phyloP scores from a whole-genome alignment of 92 coral and sea anemone species.

The Zoanthus solanderi region DNA sequence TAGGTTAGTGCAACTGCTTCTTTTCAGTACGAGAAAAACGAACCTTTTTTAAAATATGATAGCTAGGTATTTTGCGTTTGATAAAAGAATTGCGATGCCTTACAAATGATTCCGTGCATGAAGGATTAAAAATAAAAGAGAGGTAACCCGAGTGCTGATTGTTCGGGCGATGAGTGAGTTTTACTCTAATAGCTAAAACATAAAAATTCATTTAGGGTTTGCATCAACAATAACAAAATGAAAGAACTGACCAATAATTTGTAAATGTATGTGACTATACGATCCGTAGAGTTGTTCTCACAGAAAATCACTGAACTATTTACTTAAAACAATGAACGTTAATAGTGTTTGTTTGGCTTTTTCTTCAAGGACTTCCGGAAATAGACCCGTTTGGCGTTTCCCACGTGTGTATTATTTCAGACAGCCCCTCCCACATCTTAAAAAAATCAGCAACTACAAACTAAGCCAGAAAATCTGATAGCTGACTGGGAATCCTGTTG shows the following conservation, averaged over 20 bases:
- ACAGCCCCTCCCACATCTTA: constrained; percentile 35
- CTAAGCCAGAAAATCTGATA: constrained; percentile 37
- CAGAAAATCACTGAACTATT: not conserved
- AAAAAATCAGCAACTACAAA: not conserved
- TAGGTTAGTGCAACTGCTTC: no score
- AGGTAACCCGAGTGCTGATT: not conserved
- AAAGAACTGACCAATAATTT: not conserved
- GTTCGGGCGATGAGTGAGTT: not conserved
- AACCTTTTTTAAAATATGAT: not conserved
- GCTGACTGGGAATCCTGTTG: constrained; percentile 18
- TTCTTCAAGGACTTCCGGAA: constrained; percentile 40
- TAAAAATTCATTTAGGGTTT: not conserved
- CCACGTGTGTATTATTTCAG: constrained; percentile 19
- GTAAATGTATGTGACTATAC: not conserved
- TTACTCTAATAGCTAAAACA: not conserved
- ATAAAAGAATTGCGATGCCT: not conserved
- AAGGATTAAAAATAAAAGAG: not conserved
- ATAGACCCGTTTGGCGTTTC: not conserved
- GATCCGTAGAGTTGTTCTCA: not conserved
- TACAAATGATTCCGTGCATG: not conserved
- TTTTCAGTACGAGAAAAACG: not conserved
- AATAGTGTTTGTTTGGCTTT: constrained; percentile 27
- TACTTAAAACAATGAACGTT: not conserved
- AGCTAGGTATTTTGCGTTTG: not conserved
- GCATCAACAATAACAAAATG: not conserved